These are phyloP conservation scores for Apodemia mormo DNA, from an alignment of 2,888 invertebrate species.

Conservation along the genomic window DNA sequence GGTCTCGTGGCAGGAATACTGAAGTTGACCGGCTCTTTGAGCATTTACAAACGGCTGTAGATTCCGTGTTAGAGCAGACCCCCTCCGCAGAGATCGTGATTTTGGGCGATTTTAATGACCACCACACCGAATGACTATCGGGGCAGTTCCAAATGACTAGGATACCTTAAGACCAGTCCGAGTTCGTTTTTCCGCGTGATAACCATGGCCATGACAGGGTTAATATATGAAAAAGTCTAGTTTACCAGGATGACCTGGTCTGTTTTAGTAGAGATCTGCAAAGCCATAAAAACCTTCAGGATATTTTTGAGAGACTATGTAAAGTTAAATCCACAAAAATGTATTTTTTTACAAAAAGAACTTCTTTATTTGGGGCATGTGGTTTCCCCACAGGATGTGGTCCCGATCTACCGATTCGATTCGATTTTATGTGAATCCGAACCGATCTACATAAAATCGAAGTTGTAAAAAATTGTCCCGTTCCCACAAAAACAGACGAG, in stretches of 20 bases:
- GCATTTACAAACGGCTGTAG: too few species aligned
- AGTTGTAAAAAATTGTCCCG: slow-evolving; percentile 8
- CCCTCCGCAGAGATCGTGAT: too few species aligned
- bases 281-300: slow-evolving; percentile 29
- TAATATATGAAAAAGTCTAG: slow-evolving; percentile 30
- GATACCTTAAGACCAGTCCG: slow-evolving; percentile 34
- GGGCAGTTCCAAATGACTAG: slow-evolving; percentile 32
- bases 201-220: slow-evolving; percentile 31
- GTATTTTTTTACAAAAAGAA: slow-evolving; percentile 31
- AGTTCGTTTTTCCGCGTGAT: slow-evolving; percentile 30
- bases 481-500: too few species aligned
- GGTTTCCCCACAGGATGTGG: slow-evolving; percentile 17
- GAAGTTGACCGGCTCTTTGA: too few species aligned
- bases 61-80: too few species aligned
- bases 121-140: too few species aligned
- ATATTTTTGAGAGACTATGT: slow-evolving; percentile 30
- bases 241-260: slow-evolving; percentile 32
- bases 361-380: slow-evolving; percentile 31
- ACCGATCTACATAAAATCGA: slow-evolving; percentile 30
- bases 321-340: slow-evolving; percentile 29
- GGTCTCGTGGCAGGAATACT: too few species aligned
- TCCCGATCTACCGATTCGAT: too few species aligned
- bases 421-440: too few species aligned
- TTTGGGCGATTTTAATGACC: too few species aligned
- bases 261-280: slow-evolving; percentile 25